Evolutionary conservation across 2,888 invertebrate species (phyloP), one percentile per base, ranked within the genome.

Genomic region (Silvanus unidentatus): DNA sequence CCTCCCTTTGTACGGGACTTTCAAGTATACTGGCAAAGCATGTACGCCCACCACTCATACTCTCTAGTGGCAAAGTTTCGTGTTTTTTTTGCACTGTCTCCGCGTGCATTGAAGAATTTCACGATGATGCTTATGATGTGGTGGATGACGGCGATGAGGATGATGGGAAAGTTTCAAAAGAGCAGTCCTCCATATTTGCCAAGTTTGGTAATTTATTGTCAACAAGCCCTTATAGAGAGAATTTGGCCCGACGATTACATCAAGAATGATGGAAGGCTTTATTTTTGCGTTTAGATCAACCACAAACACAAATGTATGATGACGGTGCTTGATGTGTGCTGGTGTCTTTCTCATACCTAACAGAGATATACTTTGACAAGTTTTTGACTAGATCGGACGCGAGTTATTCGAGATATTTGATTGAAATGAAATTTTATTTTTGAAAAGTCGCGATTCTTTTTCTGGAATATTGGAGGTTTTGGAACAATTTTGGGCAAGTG

Each of bases 231-330:
- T 59, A 47, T 53, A 55, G 54, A 63, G 61, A 22, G 10, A 32
- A 32, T 32, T 32, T 5, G 32, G 57, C 49, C 50, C 40, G 47
- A 46, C 45, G 62, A 62, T 60, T 57, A 59, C 22, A 32, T 55
- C 53, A 52, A 53, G 56, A 57, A 59, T 58, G 56, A 32, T 32
- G 32, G 4, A 5, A n/a, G n/a, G 57, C 60, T 64, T 64, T 65
- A 64, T 64, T 65, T 65, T 65, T 61, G 60, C 59, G 62, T 45
- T 22, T 49, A 57, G 52, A 60, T 59, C 58, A 63, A 66, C 22
- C 60, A 60, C 57, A 63, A 61, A 64, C 59, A 62, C 53, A 47
- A 44, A 54, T 55, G 54, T 32, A 12, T 32, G 3, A 32, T 58
- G 55, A 50, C 51, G 51, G 55, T 57, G 54, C 53, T 60, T n/a